Base-by-base conservation (phyloP, 1,140 invertebrate species). In the Neodiprion fabricii region DNA sequence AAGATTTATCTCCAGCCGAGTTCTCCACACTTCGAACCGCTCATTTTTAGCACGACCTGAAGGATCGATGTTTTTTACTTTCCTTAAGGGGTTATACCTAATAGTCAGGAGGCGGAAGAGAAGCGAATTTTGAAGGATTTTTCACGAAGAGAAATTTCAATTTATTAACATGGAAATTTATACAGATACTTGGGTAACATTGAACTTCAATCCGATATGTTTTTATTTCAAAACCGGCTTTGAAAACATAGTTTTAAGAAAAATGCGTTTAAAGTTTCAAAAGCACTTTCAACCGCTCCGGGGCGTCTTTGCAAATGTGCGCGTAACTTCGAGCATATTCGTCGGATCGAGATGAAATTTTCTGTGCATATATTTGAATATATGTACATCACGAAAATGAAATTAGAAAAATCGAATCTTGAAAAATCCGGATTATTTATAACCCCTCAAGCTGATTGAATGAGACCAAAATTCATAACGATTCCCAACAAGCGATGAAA, bases 361-460 rank as follows among this genome's bases (percentile, higher is more conserved):
- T 21, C 17, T 21, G 17, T 21, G 17, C 17, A 21, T 21, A 21
- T 21, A 21, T 21, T 0, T 21, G 17, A 21, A 21, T 21, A 21
- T 21, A 21, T 21, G 17, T 21, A 21, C 17, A 21, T 21, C 17
- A 21, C 17, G 17, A 21, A 21, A 21, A 21, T 21, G 17, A 21
- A 21, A 21, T 21, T 11, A 68, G 9, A 11, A n/a, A 28, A 68
- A 68, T 11, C 67, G n/a, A 17, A 11, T 68, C n/a, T 68, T 10
- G 17, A 9, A 68, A 21, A 28, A 68, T 9, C 17, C 28, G 28
- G 1, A 17, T 21, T 28, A 9, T 28, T 28, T 10, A 68, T 28
- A 68, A n/a, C 67, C 67, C 67, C 67, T 68, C 17, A 68, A 68
- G 67, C 67, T 68, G 17, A 21, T 17, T 21, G 17, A 68, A 68